Conservation (phyloP, 2,888 invertebrate genomes). For the Serrognathus titanus region DNA sequence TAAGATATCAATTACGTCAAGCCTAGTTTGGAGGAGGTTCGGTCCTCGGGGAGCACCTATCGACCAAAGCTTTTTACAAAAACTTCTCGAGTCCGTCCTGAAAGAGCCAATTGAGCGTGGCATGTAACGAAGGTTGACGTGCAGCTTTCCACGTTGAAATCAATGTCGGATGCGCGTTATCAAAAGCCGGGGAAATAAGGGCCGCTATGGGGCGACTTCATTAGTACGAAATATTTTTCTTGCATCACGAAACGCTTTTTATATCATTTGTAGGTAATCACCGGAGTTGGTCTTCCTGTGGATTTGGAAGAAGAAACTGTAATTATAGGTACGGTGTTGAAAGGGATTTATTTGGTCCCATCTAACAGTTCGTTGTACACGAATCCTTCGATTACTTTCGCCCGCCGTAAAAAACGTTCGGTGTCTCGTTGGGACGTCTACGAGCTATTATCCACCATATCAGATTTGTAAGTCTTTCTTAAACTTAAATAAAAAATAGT, state of each 20-base stretch:
- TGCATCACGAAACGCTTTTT: neutral
- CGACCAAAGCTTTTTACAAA: too few relatives aligned
- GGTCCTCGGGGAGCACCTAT: too few relatives aligned
- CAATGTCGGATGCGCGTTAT: neutral
- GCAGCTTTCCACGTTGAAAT: neutral
- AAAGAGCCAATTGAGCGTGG: too few relatives aligned
- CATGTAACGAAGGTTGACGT: neutral
- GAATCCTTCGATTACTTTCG: conserved; percentile 28
- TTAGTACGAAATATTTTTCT: too few relatives aligned
- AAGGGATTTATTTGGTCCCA: conserved; percentile 45
- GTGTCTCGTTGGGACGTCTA: conserved; percentile 63
- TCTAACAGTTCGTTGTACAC: conserved; percentile 33
- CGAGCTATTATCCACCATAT: conserved; percentile 58
- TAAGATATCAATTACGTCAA: too few relatives aligned
- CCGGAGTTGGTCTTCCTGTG: conserved; percentile 52
- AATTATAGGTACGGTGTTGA: conserved; percentile 50
- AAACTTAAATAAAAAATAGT: too few relatives aligned
- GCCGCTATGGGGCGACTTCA: too few relatives aligned
- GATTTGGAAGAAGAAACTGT: conserved; percentile 48
- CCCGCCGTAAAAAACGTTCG: conserved; percentile 28
- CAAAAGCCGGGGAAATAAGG: too few relatives aligned
- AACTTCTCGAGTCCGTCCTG: too few relatives aligned
- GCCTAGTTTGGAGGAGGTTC: neutral
- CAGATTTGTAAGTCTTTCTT: conserved; percentile 51
- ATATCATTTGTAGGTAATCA: conserved; percentile 45